Conservation (phyloP, 1,140 invertebrate species). For the Papilio xuthus region DNA sequence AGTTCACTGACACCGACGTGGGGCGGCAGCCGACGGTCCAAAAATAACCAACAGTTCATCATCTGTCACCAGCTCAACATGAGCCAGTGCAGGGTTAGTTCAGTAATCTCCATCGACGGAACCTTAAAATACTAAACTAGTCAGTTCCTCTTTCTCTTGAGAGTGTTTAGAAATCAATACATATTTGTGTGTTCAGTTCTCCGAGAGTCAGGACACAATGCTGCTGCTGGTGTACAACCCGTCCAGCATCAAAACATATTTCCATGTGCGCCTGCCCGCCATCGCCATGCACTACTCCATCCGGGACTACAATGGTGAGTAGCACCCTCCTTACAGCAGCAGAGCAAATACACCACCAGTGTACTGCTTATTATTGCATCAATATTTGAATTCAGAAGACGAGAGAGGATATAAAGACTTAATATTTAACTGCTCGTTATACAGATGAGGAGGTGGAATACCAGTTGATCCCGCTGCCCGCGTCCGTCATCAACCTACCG, state of each 20-base stretch:
- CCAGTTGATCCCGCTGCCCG: conserved; percentile 85
- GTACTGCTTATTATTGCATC: not conserved
- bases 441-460: conserved; percentile 80
- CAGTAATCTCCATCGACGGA: not conserved
- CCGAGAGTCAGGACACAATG: conserved; percentile 81
- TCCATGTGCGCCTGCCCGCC: conserved; percentile 88
- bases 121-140: too few species aligned
- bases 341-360: not conserved
- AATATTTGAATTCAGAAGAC: not conserved
- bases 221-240: conserved; percentile 92
- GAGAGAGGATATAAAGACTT: not conserved
- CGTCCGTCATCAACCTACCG: conserved; percentile 83
- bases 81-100: conserved; percentile 69
- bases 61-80: conserved; percentile 68
- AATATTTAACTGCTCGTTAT: conserved; percentile 38
- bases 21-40: conserved; percentile 62
- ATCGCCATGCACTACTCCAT: conserved; percentile 83
- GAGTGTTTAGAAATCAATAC: not conserved
- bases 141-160: too few species aligned
- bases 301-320: conserved; percentile 82
- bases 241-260: conserved; percentile 84
- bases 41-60: conserved; percentile 65
- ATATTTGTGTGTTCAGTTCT: conserved; percentile 52
- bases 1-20: conserved; percentile 70
- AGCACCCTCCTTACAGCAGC: not conserved